phyloP scores from a whole-genome alignment of 2,797 vertebrate species.

The Myripristis murdjan region DNA sequence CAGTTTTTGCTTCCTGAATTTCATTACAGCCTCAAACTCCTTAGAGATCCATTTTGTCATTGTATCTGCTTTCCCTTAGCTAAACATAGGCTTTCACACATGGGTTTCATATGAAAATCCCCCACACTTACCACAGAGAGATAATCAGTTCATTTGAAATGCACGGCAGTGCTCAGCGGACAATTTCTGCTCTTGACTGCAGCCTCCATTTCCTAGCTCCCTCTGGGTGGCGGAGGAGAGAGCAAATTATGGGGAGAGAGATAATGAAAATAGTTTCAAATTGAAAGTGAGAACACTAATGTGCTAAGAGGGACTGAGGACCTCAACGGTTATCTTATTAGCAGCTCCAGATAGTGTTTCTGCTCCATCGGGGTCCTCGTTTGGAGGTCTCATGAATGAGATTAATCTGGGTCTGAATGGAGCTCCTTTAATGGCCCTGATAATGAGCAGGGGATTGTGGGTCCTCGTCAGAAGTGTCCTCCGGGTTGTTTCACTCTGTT shows the following conservation, averaged over 20 bases:
- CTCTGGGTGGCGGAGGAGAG: constrained; percentile 80
- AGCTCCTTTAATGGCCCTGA: constrained; percentile 77
- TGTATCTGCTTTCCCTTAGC: constrained; percentile 65
- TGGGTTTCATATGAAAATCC: constrained; percentile 72
- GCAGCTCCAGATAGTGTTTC: constrained; percentile 82
- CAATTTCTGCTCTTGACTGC: constrained; percentile 83
- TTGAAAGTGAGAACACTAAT: constrained; percentile 87
- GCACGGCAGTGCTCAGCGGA: constrained; percentile 72
- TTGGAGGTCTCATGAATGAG: constrained; percentile 81
- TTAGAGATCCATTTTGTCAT: constrained; percentile 58
- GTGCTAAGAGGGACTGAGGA: constrained; percentile 85
- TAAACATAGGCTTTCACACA: constrained; percentile 68
- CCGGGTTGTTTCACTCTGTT: constrained; percentile 68
- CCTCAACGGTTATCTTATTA: constrained; percentile 88
- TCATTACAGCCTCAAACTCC: constrained; percentile 59
- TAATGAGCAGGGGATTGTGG: constrained; percentile 81
- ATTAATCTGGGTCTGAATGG: constrained; percentile 85
- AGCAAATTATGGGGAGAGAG: constrained; percentile 84
- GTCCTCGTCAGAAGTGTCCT: constrained; percentile 73
- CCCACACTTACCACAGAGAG: constrained; percentile 66
- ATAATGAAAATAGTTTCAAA: constrained; percentile 89
- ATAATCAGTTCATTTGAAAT: constrained; percentile 84
- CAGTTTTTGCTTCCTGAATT: constrained; percentile 49
- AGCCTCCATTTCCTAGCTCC: constrained; percentile 82
- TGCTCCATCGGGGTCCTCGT: constrained; percentile 80